phyloP scores from a whole-genome alignment of 2,888 invertebrate species.

The Oxytorus armatus region DNA sequence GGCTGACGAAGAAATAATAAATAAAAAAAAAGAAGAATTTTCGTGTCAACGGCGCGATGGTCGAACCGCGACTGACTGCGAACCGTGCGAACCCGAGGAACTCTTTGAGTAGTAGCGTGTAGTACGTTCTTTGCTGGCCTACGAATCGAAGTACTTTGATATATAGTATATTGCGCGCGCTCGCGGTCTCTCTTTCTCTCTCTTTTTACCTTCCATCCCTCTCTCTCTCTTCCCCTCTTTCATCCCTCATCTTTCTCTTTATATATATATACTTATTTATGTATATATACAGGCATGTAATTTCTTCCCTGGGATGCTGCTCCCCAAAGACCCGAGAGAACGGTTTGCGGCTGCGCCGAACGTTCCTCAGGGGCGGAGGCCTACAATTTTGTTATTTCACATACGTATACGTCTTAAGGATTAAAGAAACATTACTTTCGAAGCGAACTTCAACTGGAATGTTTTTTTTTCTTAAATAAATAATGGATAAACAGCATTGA shows the following conservation, averaged over 20 bases:
- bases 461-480: not conserved
- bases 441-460: not conserved
- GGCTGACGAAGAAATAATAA: not conserved
- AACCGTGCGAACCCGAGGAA: constrained; percentile 43
- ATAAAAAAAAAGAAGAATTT: constrained; percentile 16
- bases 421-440: constrained; percentile 5
- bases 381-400: constrained; percentile 23
- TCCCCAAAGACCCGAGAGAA: constrained; percentile 30
- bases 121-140: too few species aligned
- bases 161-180: constrained; percentile 38
- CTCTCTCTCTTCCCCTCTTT: constrained; percentile 22
- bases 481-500: not conserved
- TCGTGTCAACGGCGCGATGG: constrained; percentile 69
- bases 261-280: too few species aligned
- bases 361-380: constrained; percentile 61
- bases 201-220: constrained; percentile 1
- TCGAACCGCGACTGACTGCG: constrained; percentile 73
- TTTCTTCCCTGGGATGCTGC: constrained; percentile 45
- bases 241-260: too few species aligned
- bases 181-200: constrained; percentile 27
- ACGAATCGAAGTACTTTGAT: too few species aligned
- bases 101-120: constrained; percentile 46
- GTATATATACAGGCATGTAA: too few species aligned
- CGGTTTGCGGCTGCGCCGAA: constrained; percentile 63
- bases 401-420: constrained; percentile 5